These are phyloP conservation scores for Anguilla japonica DNA, from an alignment of 2,113 vertebrate species.

Conservation along the genomic window DNA sequence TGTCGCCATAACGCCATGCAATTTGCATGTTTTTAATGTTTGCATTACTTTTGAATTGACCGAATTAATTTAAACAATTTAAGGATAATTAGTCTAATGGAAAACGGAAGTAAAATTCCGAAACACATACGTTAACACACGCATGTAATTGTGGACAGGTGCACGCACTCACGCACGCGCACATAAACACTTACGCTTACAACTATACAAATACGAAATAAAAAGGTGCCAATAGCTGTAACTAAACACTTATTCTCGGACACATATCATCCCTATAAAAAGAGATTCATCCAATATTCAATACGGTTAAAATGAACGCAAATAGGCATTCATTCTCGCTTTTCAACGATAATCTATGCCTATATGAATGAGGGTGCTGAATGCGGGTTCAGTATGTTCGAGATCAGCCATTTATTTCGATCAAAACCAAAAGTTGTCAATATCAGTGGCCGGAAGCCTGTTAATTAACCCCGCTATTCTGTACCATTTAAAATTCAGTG, in stretches of 20 bases:
- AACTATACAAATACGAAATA: neutral
- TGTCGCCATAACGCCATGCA: neutral
- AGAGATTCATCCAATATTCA: too few relatives aligned
- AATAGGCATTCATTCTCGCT: too few relatives aligned
- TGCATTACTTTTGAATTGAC: neutral
- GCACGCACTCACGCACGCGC: constrained; percentile 29
- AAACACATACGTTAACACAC: constrained; percentile 7
- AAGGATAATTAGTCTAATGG: neutral
- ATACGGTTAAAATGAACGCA: too few relatives aligned
- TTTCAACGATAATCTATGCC: too few relatives aligned
- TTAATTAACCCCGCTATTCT: too few relatives aligned
- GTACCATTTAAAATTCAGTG: too few relatives aligned
- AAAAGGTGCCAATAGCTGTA: neutral
- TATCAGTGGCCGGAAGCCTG: too few relatives aligned
- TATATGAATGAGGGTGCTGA: too few relatives aligned
- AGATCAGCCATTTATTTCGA: too few relatives aligned
- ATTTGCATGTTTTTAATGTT: neutral
- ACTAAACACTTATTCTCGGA: neutral
- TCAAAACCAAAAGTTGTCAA: too few relatives aligned
- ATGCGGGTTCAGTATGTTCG: too few relatives aligned
- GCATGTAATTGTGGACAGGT: constrained; percentile 32
- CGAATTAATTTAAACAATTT: neutral
- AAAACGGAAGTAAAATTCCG: neutral
- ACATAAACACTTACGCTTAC: neutral
- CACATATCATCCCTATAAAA: neutral